These are phyloP conservation scores for Teleopsis dalmanni DNA, from an alignment of 1,140 invertebrate species.

Conservation along the genomic window DNA sequence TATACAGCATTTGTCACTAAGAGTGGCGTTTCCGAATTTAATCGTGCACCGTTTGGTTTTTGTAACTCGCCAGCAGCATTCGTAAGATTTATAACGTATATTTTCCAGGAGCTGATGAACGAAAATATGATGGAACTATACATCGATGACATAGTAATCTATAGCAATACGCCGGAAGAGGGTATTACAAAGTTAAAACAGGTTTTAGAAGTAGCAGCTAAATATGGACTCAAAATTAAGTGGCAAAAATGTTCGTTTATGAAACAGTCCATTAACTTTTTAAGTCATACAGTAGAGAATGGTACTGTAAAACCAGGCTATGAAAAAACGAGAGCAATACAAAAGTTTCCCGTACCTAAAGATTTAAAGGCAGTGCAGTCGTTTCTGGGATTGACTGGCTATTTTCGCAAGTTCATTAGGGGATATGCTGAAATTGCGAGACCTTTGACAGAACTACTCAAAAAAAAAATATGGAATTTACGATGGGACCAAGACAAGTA, in stretches of 20 bases:
- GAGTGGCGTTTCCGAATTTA: conserved; percentile 44
- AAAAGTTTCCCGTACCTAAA: too few relatives aligned
- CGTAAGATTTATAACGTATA: not conserved
- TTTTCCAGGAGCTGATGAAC: not conserved
- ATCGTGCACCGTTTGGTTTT: conserved; percentile 33
- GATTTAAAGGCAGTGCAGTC: too few relatives aligned
- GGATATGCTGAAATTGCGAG: too few relatives aligned
- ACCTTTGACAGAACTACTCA: too few relatives aligned
- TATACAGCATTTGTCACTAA: conserved; percentile 41
- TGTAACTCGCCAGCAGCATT: conserved; percentile 1
- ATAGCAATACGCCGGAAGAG: not conserved
- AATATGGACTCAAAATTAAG: conserved; percentile 11
- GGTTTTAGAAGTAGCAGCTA: not conserved
- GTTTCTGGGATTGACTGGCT: too few relatives aligned
- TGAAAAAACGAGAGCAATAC: conserved; percentile 18
- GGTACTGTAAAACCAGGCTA: conserved; percentile 12
- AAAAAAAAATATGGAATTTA: too few relatives aligned
- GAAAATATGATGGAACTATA: not conserved
- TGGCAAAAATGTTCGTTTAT: conserved; percentile 22
- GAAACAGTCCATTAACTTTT: conserved; percentile 13
- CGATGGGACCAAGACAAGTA: too few relatives aligned
- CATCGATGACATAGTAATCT: not conserved
- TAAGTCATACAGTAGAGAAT: conserved; percentile 15
- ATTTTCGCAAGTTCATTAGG: too few relatives aligned
- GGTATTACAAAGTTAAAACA: not conserved